phyloP scores from a whole-genome alignment of 2,113 vertebrate species.

The Bubo scandiacus region DNA sequence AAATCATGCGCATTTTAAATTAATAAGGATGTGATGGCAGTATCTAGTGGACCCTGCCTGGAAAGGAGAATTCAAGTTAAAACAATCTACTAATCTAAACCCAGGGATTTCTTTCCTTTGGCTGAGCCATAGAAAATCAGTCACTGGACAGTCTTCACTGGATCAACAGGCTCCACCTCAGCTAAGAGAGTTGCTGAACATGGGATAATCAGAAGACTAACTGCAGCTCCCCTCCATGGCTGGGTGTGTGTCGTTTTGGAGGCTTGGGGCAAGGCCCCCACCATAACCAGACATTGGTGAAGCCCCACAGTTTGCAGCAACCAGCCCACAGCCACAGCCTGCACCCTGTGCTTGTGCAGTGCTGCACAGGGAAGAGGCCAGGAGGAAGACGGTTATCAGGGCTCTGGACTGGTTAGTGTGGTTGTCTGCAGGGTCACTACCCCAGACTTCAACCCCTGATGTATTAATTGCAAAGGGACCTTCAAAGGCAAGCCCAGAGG shows the following conservation, averaged over 20 bases:
- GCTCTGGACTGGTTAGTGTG: neutral
- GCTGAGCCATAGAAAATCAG: neutral
- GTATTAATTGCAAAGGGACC: neutral
- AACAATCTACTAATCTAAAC: neutral
- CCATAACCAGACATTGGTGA: neutral
- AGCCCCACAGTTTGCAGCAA: neutral
- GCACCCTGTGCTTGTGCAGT: accelerated
- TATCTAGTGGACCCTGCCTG: neutral
- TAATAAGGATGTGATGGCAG: neutral
- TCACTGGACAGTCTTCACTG: neutral
- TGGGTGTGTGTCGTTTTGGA: neutral
- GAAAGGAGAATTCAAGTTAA: neutral
- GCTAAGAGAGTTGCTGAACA: neutral
- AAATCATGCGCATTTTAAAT: neutral
- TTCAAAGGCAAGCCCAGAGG: neutral
- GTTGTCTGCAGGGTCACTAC: neutral
- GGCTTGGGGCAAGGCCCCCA: neutral
- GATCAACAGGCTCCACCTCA: neutral
- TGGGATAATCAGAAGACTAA: neutral
- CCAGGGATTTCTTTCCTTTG: neutral
- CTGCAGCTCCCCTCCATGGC: neutral
- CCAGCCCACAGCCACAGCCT: neutral
- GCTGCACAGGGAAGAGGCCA: accelerated
- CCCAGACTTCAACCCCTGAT: neutral
- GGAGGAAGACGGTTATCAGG: neutral